Percentiles rank a stretch among this genome's conserved stretches.
phyloP scores from a whole-genome alignment of 2,888 invertebrate genomes.

The Leuctra nigra region DNA sequence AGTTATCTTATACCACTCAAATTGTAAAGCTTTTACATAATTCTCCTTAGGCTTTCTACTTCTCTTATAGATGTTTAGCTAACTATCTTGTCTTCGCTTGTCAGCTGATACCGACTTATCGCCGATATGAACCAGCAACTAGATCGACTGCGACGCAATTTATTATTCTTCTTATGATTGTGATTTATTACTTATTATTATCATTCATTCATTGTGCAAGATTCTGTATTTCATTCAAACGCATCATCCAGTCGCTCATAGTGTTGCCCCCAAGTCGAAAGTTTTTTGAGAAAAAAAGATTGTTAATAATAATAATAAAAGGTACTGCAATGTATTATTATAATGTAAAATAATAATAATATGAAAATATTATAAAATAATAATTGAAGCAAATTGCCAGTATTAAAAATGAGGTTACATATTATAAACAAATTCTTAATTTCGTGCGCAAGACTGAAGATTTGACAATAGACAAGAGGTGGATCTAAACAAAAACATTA shows the following conservation, averaged over 20 bases:
- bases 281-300: constrained; percentile 25
- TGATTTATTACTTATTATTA: constrained; percentile 16
- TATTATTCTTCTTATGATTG: too few relatives aligned
- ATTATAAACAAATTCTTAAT: neutral
- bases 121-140: too few relatives aligned
- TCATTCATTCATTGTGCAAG: neutral
- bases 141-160: too few relatives aligned
- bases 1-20: neutral
- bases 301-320: constrained; percentile 29
- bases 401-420: constrained; percentile 7
- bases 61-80: constrained; percentile 3
- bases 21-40: constrained; percentile 3
- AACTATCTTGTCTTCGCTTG: constrained; percentile 8
- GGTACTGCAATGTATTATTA: constrained; percentile 28
- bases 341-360: constrained; percentile 28
- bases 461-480: neutral
- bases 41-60: constrained; percentile 4
- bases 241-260: constrained; percentile 6
- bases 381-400: constrained; percentile 25
- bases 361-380: constrained; percentile 26
- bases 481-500: neutral
- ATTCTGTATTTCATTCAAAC: neutral
- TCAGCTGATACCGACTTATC: neutral
- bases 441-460: constrained; percentile 1
- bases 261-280: constrained; percentile 10